Evolutionary conservation across 2,797 vertebrate species (phyloP), one percentile per base, ranked within the genome.

Genomic region (Lutjanus campechanus): DNA sequence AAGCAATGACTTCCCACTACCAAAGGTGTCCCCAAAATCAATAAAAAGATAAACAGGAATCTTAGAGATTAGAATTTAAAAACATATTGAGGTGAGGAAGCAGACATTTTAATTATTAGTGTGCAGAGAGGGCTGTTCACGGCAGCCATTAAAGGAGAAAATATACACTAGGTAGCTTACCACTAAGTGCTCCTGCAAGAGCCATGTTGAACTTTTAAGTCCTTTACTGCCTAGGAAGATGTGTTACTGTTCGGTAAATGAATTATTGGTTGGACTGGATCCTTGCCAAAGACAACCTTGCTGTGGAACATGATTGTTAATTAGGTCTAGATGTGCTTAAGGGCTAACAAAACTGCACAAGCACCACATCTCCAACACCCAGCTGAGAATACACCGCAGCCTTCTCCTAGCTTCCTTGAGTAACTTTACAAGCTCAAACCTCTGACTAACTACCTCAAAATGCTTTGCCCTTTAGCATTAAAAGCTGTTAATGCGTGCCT

Each of bases 321-420:
- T 93, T 92, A 92, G 89, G 88, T 88, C 88, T 91, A 77, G 85
- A 94, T 92, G 88, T 88, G 90, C 92, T 92, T 83, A 85, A 93
- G 88, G 92, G 87, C 91, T 82, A 92, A 91, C 90, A 93, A 91
- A 93, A 91, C 88, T 87, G 82, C 89, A 90, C 81, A 88, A 74
- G 85, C 87, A 76, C 87, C 86, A 82, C 88, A 86, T 91, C 87
- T 90, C 75, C 81, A 87, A 84, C 81, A 88, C 81, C 82, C 82
- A 87, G 87, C 88, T 79, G 90, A 88, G 83, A 75, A 68, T 63
- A 85, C 74, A 79, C 56, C 19, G 20, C 86, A 78, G 73, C 59
- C 74, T 71, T 69, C 66, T 80, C 82, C 64, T 61, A 41, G 73
- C 82, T 79, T 86, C 79, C 81, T 83, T 80, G 76, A 77, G 80